phyloP scores from a whole-genome alignment of 2,113 vertebrate species.

The Vimba vimba region DNA sequence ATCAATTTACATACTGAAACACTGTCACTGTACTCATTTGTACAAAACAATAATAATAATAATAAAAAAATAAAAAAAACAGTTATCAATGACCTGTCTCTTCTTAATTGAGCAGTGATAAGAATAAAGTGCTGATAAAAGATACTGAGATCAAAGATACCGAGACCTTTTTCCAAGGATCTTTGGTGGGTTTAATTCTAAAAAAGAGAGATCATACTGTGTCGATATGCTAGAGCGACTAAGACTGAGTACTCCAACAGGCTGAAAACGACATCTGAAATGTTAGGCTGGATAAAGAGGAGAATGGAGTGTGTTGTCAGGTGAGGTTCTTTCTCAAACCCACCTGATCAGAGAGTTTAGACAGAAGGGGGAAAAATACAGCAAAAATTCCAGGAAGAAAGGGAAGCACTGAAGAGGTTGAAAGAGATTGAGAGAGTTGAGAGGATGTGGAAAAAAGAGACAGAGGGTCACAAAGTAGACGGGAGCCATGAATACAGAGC shows the following conservation, averaged over 20 bases:
- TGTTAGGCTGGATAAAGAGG: conserved; percentile 26
- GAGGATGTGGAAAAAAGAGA: conserved; percentile 71
- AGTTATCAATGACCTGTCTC: background rate
- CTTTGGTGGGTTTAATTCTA: background rate
- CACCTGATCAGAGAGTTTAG: conserved; percentile 39
- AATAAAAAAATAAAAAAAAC: background rate
- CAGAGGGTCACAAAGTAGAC: conserved; percentile 74
- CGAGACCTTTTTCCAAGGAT: background rate
- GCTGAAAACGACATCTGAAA: conserved; percentile 19
- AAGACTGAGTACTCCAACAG: background rate
- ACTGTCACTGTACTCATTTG: background rate
- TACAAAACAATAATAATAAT: background rate
- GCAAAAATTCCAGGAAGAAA: conserved; percentile 31
- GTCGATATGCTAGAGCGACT: background rate
- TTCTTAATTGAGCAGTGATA: background rate
- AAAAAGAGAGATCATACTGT: background rate
- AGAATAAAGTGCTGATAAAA: background rate
- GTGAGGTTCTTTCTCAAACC: conserved; percentile 24
- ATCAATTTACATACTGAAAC: conserved; percentile 23
- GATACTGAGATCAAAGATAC: background rate
- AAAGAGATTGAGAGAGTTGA: conserved; percentile 61
- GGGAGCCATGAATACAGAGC: conserved; percentile 80
- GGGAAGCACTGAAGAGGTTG: conserved; percentile 57
- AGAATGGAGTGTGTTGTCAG: conserved; percentile 64
- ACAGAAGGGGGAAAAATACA: conserved; percentile 21